phyloP scores from a whole-genome alignment of 1,140 invertebrate species.

The Bombus picipes region DNA sequence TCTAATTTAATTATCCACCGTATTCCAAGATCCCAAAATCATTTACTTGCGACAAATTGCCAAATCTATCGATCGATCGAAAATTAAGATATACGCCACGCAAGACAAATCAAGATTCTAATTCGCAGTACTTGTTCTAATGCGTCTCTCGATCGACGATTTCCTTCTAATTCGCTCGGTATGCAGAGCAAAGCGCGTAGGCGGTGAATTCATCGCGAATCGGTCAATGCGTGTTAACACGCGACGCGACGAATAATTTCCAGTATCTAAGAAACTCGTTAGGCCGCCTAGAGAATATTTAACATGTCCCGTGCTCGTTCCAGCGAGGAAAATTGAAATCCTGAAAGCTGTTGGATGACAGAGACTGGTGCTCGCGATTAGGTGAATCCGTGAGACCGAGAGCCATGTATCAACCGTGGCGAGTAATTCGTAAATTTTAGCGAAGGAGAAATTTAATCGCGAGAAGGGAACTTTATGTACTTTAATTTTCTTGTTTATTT shows the following conservation, averaged over 20 bases:
- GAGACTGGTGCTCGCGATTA: constrained; percentile 6
- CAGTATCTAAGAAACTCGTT: constrained; percentile 18
- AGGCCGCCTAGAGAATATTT: background rate
- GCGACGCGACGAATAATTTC: background rate
- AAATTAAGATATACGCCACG: too few species aligned
- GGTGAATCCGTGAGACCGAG: background rate
- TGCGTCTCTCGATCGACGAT: background rate
- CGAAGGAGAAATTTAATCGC: background rate
- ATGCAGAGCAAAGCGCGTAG: constrained; percentile 7
- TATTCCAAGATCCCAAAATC: too few species aligned
- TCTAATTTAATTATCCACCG: too few species aligned
- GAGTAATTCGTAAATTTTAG: background rate
- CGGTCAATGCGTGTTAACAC: constrained; percentile 7
- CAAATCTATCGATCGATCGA: too few species aligned
- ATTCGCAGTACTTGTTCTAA: too few species aligned
- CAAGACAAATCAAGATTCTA: too few species aligned
- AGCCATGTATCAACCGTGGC: background rate
- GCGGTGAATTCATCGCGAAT: constrained; percentile 9
- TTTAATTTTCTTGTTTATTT: background rate
- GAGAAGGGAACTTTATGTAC: background rate
- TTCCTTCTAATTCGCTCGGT: constrained; percentile 7
- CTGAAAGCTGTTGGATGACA: background rate
- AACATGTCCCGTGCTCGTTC: background rate
- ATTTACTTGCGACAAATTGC: too few species aligned
- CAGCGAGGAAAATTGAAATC: background rate